Evolutionary conservation across 2,888 invertebrate genomes (phyloP).

Genomic region (Habrosyne pyritoides): DNA sequence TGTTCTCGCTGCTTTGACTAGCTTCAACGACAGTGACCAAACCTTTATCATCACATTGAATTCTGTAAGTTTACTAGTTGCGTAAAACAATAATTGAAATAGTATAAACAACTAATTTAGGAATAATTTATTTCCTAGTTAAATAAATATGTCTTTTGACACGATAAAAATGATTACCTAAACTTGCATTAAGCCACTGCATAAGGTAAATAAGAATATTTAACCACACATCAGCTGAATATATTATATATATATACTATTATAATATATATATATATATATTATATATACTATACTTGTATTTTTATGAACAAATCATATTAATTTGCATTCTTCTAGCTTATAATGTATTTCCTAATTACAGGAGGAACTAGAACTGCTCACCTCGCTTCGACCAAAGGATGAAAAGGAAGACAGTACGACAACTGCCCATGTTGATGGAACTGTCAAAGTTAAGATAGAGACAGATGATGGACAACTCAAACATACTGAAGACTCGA

Average conservation of each 20-base stretch:
- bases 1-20: slow-evolving; percentile 58
- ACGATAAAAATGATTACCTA: too few species aligned
- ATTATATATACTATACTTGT: too few species aligned
- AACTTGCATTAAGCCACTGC: too few species aligned
- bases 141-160: neutral
- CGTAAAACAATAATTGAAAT: too few species aligned
- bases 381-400: slow-evolving; percentile 87
- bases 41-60: slow-evolving; percentile 61
- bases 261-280: too few species aligned
- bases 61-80: slow-evolving; percentile 47
- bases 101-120: too few species aligned
- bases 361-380: slow-evolving; percentile 88
- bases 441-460: slow-evolving; percentile 55
- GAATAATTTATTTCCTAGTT: slow-evolving; percentile 3
- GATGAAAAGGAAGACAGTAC: slow-evolving; percentile 81
- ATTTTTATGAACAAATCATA: too few species aligned
- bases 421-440: slow-evolving; percentile 35
- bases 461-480: slow-evolving; percentile 63
- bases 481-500: slow-evolving; percentile 76
- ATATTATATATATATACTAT: too few species aligned
- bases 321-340: too few species aligned
- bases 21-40: slow-evolving; percentile 55
- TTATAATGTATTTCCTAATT: slow-evolving; percentile 14
- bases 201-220: too few species aligned
- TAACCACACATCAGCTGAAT: too few species aligned